These are phyloP conservation scores for Drosophila persimilis DNA, from an alignment of 1,140 invertebrate genomes.

Conservation along the genomic window DNA sequence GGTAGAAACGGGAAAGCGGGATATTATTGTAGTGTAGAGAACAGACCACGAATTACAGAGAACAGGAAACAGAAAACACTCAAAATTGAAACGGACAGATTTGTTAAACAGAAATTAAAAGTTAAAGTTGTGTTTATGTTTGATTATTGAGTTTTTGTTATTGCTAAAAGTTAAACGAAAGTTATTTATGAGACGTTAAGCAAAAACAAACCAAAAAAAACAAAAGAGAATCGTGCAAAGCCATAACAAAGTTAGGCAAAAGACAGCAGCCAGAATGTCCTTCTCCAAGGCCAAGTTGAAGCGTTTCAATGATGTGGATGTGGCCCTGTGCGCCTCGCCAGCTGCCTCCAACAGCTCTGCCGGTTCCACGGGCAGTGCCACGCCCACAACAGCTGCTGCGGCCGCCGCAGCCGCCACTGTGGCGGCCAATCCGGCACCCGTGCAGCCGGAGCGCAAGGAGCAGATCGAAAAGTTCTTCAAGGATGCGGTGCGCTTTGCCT, in stretches of 20 bases:
- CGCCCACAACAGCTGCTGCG: constrained; percentile 44
- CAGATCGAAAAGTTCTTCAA: constrained; percentile 82
- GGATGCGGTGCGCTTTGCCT: constrained; percentile 75
- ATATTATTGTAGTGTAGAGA: constrained; percentile 33
- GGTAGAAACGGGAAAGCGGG: constrained; percentile 59
- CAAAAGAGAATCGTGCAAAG: neutral
- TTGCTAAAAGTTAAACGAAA: constrained; percentile 32
- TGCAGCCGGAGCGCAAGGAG: constrained; percentile 72
- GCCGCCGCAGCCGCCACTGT: constrained; percentile 6
- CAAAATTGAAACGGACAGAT: constrained; percentile 52
- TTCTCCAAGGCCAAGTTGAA: constrained; percentile 82
- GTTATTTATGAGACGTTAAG: constrained; percentile 37
- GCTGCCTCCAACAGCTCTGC: constrained; percentile 65
- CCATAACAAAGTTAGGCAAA: constrained; percentile 15
- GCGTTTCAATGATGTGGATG: constrained; percentile 81
- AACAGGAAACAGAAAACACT: too few species aligned
- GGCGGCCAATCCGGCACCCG: constrained; percentile 14
- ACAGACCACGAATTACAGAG: constrained; percentile 57
- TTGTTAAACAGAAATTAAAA: constrained; percentile 56
- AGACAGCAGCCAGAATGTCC: constrained; percentile 53
- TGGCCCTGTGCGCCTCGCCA: constrained; percentile 68
- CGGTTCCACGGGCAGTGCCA: constrained; percentile 60
- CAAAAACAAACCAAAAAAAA: constrained; percentile 13
- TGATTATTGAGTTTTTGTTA: constrained; percentile 73
- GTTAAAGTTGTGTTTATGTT: constrained; percentile 63